Base-by-base conservation (phyloP, 2,113 vertebrate genomes). In the Amblyopsis rosae region DNA sequence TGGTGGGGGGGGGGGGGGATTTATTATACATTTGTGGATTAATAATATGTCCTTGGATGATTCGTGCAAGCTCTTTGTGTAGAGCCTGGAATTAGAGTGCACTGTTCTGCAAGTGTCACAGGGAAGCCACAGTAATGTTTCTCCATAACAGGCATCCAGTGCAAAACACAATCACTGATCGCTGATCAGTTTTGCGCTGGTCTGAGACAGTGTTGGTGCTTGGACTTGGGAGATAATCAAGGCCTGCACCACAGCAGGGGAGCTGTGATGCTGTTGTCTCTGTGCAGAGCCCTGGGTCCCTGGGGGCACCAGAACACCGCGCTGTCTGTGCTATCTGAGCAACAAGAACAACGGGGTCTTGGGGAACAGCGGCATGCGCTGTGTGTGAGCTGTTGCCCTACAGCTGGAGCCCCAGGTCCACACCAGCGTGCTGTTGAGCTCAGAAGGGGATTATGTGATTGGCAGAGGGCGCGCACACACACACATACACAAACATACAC, bases 221-320 rank as follows among this genome's bases (percentile, higher is more conserved):
- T 72, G 64, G 59, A 65, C 56, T 10, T 13, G 69, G 50, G 59
- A 77, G 66, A 68, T 71, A 69, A 83, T 77, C 59, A 67, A 69
- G 57, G 45, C 78, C 55, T 32, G 56, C 35, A 32, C 57, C 55
- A 32, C 46, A 17, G 45, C 64, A 69, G 46, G 17, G 3, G 11
- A 33, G 41, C 17, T 11, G 56, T 8, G 11, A 51, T 51, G 50
- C 55, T 73, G 71, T 59, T 67, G 66, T 65, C 58, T 73, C 76
- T 75, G 69, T 70, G 56, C 47, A 69, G 26, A 26, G 66, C 60
- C 62, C 63, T 51, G 47, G 72, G 68, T 62, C 66, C 3, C 33
- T 16, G 58, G 71, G 32, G 19, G 32, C 79, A 61, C 5, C 33
- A 65, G 73, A 80, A 67, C 63, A 64, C 33, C 33, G 6, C 2